phyloP scores from a whole-genome alignment of 2,888 invertebrate species.

The Heliconius ismenius region DNA sequence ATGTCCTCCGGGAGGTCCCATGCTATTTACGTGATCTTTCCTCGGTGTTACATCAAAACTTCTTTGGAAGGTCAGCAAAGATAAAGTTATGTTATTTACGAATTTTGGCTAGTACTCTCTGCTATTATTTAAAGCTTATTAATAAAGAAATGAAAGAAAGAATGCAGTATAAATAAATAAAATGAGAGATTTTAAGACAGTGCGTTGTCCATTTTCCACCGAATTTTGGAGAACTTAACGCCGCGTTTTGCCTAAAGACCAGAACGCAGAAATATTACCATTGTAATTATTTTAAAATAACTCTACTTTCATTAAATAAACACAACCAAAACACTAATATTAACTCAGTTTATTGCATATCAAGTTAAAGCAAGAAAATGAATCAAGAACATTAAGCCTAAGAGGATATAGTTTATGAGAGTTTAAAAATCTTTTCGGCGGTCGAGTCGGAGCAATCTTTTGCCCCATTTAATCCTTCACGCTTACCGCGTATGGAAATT shows the following conservation, averaged over 20 bases:
- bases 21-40: neutral
- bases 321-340: neutral
- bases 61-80: neutral
- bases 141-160: neutral
- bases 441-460: conserved; percentile 75
- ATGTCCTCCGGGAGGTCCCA: neutral
- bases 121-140: neutral
- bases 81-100: neutral
- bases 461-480: conserved; percentile 80
- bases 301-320: neutral
- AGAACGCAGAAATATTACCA: neutral
- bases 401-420: conserved; percentile 51
- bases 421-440: conserved; percentile 68
- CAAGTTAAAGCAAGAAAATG: conserved; percentile 9
- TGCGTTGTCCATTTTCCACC: too few relatives aligned
- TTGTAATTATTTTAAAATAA: neutral
- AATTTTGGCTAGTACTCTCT: neutral
- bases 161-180: neutral
- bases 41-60: neutral
- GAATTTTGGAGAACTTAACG: too few relatives aligned
- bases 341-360: neutral
- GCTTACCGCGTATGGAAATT: conserved; percentile 80
- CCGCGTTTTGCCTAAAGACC: too few relatives aligned
- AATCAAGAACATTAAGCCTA: conserved; percentile 39
- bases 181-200: too few relatives aligned